Percentiles rank a stretch among this genome's conserved stretches.
Conservation (phyloP, 2,888 invertebrate genomes). For the Lapara coniferarum region DNA sequence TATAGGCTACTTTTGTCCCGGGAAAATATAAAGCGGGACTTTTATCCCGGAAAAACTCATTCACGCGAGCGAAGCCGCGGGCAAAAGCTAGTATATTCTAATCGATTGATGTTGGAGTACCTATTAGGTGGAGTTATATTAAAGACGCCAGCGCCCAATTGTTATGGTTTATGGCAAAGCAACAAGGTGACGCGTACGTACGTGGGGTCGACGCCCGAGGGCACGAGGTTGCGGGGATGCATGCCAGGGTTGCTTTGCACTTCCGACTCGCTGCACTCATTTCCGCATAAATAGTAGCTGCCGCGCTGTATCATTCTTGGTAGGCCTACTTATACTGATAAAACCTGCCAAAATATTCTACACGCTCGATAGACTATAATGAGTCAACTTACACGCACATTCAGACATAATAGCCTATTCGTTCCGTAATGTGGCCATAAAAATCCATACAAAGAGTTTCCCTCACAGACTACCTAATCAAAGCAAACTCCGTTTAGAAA, state of each 20-base stretch:
- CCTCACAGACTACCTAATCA: slow-evolving; percentile 59
- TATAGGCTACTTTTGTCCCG: too few relatives aligned
- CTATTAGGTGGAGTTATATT: slow-evolving; percentile 8
- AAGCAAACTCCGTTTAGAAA: slow-evolving; percentile 67
- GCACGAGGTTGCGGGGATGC: slow-evolving; percentile 48
- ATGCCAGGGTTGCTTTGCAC: slow-evolving; percentile 75
- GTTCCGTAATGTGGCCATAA: background rate
- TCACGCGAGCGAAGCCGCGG: too few relatives aligned
- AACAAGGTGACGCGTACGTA: slow-evolving; percentile 49
- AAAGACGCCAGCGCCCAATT: slow-evolving; percentile 28
- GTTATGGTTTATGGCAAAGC: slow-evolving; percentile 45
- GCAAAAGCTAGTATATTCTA: background rate
- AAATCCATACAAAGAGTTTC: slow-evolving; percentile 15
- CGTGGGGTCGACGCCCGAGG: slow-evolving; percentile 72
- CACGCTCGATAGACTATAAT: background rate
- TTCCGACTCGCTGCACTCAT: slow-evolving; percentile 80
- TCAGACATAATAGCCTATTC: background rate
- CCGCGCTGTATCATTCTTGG: slow-evolving; percentile 62
- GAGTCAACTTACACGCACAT: background rate
- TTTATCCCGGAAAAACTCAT: too few relatives aligned
- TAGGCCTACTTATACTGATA: slow-evolving; percentile 44
- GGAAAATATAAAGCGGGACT: too few relatives aligned
- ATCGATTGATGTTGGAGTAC: slow-evolving; percentile 13
- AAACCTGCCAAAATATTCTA: slow-evolving; percentile 11
- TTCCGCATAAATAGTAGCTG: slow-evolving; percentile 78